Evolutionary conservation across 2,113 vertebrate species (phyloP).

Genomic region (pig (Sus scrofa)): T2T-Sscrofa CM000818.6:72905001-72905500

Average conservation of each 20-base stretch:
- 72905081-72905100: background rate
- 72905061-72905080: background rate
- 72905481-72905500: background rate
- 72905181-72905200: background rate
- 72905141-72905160: conserved; percentile 13
- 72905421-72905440: background rate
- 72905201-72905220: background rate
- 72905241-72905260: background rate
- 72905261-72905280: background rate
- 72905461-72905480: background rate
- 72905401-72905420: background rate
- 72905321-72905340: background rate
- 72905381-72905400: background rate
- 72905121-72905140: background rate
- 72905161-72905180: background rate
- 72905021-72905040: background rate
- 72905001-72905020: background rate
- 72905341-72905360: background rate
- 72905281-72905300: background rate
- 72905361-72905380: background rate
- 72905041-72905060: background rate
- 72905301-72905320: background rate
- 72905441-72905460: background rate
- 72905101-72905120: background rate
- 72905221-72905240: background rate